Evolutionary conservation across 2,888 invertebrate species (phyloP).

Genomic region (Sphinx pinastri): DNA sequence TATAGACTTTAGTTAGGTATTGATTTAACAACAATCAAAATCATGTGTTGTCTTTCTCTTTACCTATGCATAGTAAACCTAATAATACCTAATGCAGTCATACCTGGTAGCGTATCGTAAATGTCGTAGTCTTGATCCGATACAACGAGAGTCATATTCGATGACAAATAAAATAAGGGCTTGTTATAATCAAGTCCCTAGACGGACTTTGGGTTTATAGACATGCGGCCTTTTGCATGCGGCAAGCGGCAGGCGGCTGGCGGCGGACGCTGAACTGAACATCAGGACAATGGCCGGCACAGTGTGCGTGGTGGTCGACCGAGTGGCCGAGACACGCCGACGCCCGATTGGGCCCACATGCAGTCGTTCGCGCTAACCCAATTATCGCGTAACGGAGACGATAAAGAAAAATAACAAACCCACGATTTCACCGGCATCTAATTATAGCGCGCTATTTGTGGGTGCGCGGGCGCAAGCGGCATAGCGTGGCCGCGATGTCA

Average conservation of each 20-base stretch:
- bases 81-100: too few relatives aligned
- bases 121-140: too few relatives aligned
- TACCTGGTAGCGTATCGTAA: too few relatives aligned
- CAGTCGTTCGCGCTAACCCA: slow-evolving; percentile 78
- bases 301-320: slow-evolving; percentile 48
- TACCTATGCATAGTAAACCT: too few relatives aligned
- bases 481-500: slow-evolving; percentile 83
- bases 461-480: slow-evolving; percentile 81
- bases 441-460: slow-evolving; percentile 82
- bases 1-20: too few relatives aligned
- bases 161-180: too few relatives aligned
- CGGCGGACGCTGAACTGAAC: slow-evolving; percentile 40
- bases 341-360: slow-evolving; percentile 81
- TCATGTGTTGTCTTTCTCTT: too few relatives aligned
- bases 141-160: not conserved
- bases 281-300: slow-evolving; percentile 65
- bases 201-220: not conserved
- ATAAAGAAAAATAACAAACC: slow-evolving; percentile 85
- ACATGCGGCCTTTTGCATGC: not conserved
- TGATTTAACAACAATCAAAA: too few relatives aligned
- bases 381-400: slow-evolving; percentile 83
- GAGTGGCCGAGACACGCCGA: slow-evolving; percentile 78
- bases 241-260: slow-evolving; percentile 32
- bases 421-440: slow-evolving; percentile 83
- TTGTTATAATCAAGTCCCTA: too few relatives aligned